Base-by-base conservation (phyloP, 2,888 invertebrate species). In the Cheilosia vernalis region DNA sequence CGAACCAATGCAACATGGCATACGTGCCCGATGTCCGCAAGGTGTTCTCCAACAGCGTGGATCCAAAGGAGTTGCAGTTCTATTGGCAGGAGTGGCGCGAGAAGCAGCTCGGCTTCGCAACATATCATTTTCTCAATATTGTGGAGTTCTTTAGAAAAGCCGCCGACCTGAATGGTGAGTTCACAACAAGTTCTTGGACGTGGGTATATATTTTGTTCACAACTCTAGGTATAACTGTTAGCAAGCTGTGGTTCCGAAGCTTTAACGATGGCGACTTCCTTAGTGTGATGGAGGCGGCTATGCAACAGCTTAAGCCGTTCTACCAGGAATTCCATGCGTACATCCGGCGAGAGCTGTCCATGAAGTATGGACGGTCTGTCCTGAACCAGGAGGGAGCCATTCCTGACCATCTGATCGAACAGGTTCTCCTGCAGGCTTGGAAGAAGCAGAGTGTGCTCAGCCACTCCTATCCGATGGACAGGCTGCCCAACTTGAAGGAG, bases 301-400 rank as follows among this genome's bases (percentile, higher is more conserved):
- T 95, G 95, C 93, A 94, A 69, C 94, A 96, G 89, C 91, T 97
- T 51, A 94, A 94, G 87, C 97, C 97, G 0, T 90, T 97, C 5
- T 97, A 97, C 90, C 92, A 95, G 70, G 95, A 96, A 89, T 92
- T 97, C 13, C 97, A 97, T 90, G 96, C 96, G 0, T 97, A 96
- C 88, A 95, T 96, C 0, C 93, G 97, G 87, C 93, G 94, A 84
- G 94, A 95, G 69, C 91, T 97, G 17, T 92, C 94, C 13, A 93
- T 94, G 88, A 93, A 94, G 88, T 96, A 96, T 89, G 96, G 96
- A 2, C 94, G 94, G 21, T 91, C 93, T 10, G 90, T 94, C 0
- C 93, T 95, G 0, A 93, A 94, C 0, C 93, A 93, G 53, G 93
- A 91, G 66, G 95, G 95, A 72, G 95, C 95, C 0, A 95, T 96